Percentiles rank a stretch among this genome's conserved stretches.
These are phyloP conservation scores for Microctenopoma steveboyesi DNA, from an alignment of 2,797 vertebrate species.

Conservation along the genomic window DNA sequence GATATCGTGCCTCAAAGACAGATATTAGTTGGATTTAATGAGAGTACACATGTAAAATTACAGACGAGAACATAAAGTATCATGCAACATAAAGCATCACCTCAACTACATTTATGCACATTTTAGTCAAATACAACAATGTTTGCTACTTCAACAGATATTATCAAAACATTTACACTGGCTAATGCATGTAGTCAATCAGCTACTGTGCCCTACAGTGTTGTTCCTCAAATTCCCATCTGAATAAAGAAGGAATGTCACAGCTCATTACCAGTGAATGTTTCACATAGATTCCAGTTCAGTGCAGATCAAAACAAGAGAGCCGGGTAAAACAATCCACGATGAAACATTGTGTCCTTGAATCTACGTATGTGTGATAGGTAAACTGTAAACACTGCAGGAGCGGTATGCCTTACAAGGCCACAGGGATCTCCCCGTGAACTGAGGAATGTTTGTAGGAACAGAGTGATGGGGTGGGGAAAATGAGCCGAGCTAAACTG, in stretches of 20 bases:
- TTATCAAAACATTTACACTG: background rate
- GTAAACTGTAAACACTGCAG: constrained; percentile 83
- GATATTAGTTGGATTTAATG: constrained; percentile 23
- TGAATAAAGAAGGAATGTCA: constrained; percentile 12
- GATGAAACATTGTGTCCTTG: constrained; percentile 62
- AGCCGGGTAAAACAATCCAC: constrained; percentile 31
- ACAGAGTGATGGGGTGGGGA: constrained; percentile 42
- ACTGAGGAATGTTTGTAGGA: constrained; percentile 77
- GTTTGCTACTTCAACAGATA: background rate
- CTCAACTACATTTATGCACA: background rate
- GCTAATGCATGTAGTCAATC: background rate
- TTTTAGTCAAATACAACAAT: background rate
- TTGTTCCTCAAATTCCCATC: background rate
- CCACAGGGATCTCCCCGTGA: constrained; percentile 80
- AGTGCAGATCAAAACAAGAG: constrained; percentile 46
- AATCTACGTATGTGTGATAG: constrained; percentile 55
- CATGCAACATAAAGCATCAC: background rate
- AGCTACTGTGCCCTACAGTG: background rate
- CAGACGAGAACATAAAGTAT: constrained; percentile 5
- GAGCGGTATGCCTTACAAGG: constrained; percentile 84
- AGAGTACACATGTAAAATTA: constrained; percentile 23
- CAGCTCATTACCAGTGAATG: constrained; percentile 30
- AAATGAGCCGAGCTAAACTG: constrained; percentile 35
- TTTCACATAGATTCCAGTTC: constrained; percentile 45
- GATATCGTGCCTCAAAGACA: constrained; percentile 21